Evolutionary conservation across 1,140 invertebrate species (phyloP).

Genomic region (Mya arenaria): DNA sequence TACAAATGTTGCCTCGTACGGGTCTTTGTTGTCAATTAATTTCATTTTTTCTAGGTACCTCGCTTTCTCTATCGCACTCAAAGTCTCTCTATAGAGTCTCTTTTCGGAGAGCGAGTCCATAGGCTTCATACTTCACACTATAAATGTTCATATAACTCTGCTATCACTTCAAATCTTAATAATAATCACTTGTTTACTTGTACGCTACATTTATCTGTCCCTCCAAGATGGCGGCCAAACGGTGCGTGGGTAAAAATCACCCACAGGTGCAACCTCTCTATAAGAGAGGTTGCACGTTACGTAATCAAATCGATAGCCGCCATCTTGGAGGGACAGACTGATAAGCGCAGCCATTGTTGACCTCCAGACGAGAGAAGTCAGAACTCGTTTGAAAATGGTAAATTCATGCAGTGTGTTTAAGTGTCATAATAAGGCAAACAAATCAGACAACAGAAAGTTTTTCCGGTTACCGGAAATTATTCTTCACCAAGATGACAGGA

Average conservation of each 20-base stretch:
- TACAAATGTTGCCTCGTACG: slow-evolving; percentile 2
- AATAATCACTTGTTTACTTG: not conserved
- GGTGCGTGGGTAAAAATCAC: not conserved
- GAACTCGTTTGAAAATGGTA: too few relatives aligned
- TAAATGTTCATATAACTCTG: not conserved
- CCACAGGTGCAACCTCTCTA: not conserved
- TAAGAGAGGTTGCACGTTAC: too few relatives aligned
- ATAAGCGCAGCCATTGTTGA: too few relatives aligned
- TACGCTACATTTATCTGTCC: not conserved
- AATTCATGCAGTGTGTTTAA: too few relatives aligned
- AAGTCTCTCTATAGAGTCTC: not conserved
- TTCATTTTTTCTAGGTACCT: slow-evolving; percentile 37
- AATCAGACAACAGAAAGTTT: too few relatives aligned
- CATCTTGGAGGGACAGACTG: too few relatives aligned
- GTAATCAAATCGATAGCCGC: too few relatives aligned
- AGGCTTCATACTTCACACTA: not conserved
- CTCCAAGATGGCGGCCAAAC: not conserved
- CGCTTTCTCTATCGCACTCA: not conserved
- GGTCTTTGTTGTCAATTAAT: slow-evolving; percentile 19
- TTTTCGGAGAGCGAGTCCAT: not conserved
- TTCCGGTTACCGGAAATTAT: too few relatives aligned
- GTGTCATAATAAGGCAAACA: too few relatives aligned
- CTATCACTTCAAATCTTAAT: not conserved
- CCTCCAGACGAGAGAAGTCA: too few relatives aligned
- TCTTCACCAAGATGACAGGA: too few relatives aligned